These are phyloP conservation scores for Anagrus nilaparvatae DNA, from an alignment of 1,140 invertebrate genomes.

Conservation along the genomic window DNA sequence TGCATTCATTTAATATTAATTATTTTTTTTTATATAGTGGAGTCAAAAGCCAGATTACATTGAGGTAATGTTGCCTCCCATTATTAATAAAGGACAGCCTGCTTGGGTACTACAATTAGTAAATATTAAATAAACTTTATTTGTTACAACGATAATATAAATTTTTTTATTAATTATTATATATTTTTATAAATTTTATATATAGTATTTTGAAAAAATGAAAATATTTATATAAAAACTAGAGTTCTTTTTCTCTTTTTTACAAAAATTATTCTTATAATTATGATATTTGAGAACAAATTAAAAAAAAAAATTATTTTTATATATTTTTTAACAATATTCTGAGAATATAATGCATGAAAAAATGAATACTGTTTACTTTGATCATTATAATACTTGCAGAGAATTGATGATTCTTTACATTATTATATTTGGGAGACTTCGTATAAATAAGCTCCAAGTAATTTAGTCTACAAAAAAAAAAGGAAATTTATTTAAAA, in stretches of 20 bases:
- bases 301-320: no score
- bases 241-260: neutral
- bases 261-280: neutral
- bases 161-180: constrained; percentile 9
- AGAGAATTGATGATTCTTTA: constrained; percentile 4
- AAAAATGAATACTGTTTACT: constrained; percentile 7
- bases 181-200: constrained; percentile 1
- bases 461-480: constrained; percentile 69
- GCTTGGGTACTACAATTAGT: constrained; percentile 31
- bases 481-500: constrained; percentile 17
- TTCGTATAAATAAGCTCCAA: constrained; percentile 78
- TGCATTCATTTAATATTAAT: constrained; percentile 1
- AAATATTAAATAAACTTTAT: constrained; percentile 6
- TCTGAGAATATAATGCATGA: constrained; percentile 5
- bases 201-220: constrained; percentile 11
- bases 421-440: constrained; percentile 48
- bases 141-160: constrained; percentile 5
- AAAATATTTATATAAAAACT: neutral
- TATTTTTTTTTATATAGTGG: constrained; percentile 20
- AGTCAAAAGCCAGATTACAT: constrained; percentile 11
- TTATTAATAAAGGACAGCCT: constrained; percentile 28
- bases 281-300: no score
- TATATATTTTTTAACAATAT: constrained; percentile 7
- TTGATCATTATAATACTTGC: constrained; percentile 11
- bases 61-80: constrained; percentile 22